phyloP scores from a whole-genome alignment of 1,140 invertebrate species.

The Dufourea novaeangliae region DNA sequence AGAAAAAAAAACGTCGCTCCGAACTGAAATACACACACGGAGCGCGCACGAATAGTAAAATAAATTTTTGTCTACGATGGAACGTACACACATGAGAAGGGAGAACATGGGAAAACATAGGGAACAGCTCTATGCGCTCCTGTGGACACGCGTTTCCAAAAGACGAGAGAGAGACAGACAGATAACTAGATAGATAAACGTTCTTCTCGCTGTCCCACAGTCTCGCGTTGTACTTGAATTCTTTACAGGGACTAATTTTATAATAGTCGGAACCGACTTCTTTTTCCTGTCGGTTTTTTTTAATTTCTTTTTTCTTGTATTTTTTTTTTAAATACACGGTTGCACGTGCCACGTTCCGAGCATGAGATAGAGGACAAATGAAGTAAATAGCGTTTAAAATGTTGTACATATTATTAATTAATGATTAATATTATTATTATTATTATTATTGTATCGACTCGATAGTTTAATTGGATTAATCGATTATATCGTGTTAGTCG shows the following conservation, averaged over 20 bases:
- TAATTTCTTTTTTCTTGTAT: neutral
- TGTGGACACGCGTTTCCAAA: neutral
- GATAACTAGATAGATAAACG: neutral
- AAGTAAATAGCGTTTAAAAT: conserved; percentile 65
- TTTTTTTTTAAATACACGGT: conserved; percentile 28
- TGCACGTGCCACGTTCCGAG: conserved; percentile 65
- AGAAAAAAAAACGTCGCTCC: neutral
- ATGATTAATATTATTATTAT: conserved; percentile 71
- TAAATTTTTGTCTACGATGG: conserved; percentile 16
- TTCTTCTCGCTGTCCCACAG: neutral
- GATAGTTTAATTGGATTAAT: conserved; percentile 76
- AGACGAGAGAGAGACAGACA: neutral
- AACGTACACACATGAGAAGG: too few relatives aligned
- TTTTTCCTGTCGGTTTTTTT: conserved; percentile 12
- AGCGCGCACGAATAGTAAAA: conserved; percentile 12
- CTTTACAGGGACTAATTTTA: conserved; percentile 2
- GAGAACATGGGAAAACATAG: neutral
- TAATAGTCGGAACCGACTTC: neutral
- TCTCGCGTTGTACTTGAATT: conserved; percentile 5
- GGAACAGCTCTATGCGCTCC: too few relatives aligned
- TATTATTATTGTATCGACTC: conserved; percentile 72
- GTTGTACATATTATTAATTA: conserved; percentile 78
- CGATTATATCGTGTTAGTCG: conserved; percentile 72
- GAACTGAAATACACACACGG: neutral
- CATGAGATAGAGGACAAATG: conserved; percentile 65